Percentiles rank a stretch among this genome's conserved stretches.
Conservation (phyloP, 2,113 vertebrate species). For the Apistogramma diplotaenia region DNA sequence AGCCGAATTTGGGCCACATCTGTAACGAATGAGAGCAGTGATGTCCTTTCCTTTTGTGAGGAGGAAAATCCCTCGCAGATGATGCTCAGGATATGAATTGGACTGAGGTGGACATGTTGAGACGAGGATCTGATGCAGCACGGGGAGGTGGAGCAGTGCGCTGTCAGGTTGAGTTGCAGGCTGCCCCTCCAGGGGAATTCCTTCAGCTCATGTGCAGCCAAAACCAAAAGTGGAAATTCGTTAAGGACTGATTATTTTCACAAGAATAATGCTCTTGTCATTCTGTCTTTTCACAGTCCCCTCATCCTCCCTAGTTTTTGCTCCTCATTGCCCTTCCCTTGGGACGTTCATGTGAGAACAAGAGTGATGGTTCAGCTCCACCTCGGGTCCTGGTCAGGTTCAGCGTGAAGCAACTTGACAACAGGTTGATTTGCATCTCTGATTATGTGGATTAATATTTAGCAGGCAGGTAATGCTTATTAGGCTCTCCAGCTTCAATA, state of each 20-base stretch:
- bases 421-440: not conserved
- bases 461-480: not conserved
- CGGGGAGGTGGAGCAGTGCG: not conserved
- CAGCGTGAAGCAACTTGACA: slow-evolving; percentile 4
- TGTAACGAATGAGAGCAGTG: not conserved
- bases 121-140: slow-evolving; percentile 32
- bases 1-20: not conserved
- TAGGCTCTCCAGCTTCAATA: not conserved
- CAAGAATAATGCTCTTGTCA: slow-evolving; percentile 42
- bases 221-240: slow-evolving; percentile 63
- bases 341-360: slow-evolving; percentile 56
- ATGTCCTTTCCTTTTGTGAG: not conserved
- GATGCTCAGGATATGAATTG: slow-evolving; percentile 15
- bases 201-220: slow-evolving; percentile 59
- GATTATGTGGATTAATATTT: not conserved
- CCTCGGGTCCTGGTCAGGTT: slow-evolving; percentile 50
- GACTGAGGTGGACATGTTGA: slow-evolving; percentile 55
- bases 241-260: slow-evolving; percentile 44
- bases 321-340: slow-evolving; percentile 34
- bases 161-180: slow-evolving; percentile 49
- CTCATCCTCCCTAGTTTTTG: slow-evolving; percentile 7
- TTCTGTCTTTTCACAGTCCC: not conserved
- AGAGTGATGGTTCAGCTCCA: slow-evolving; percentile 18
- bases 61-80: not conserved
- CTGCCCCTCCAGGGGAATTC: slow-evolving; percentile 71